phyloP scores from a whole-genome alignment of 2,888 invertebrate species.

The Zele albiditarsus region DNA sequence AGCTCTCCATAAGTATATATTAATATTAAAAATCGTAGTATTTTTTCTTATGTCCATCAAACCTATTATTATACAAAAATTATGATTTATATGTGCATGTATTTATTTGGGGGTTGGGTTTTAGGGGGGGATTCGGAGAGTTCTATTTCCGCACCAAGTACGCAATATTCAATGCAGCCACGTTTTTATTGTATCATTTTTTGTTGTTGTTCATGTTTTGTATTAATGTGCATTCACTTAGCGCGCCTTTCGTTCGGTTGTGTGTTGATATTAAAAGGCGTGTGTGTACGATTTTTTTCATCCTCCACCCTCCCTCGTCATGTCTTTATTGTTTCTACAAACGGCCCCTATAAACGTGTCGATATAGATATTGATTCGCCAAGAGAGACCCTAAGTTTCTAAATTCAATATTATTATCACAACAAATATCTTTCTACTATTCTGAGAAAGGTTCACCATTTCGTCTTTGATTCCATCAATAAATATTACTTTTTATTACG shows the following conservation, averaged over 20 bases:
- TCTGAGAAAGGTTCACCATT: conserved; percentile 58
- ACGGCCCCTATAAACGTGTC: conserved; percentile 52
- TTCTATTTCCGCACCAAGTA: conserved; percentile 29
- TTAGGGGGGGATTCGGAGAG: conserved; percentile 5
- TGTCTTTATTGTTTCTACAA: conserved; percentile 39
- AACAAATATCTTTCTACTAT: conserved; percentile 68
- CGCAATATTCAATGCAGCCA: conserved; percentile 31
- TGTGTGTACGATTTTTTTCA: conserved; percentile 34
- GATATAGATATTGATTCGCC: conserved; percentile 58
- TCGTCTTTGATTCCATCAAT: conserved; percentile 67
- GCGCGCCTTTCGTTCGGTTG: conserved; percentile 30
- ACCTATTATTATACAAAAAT: conserved; percentile 46
- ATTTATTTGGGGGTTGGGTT: conserved; percentile 18
- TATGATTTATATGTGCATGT: conserved; percentile 41
- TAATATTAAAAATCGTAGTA: conserved; percentile 48
- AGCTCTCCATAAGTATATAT: conserved; percentile 50
- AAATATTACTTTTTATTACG: conserved; percentile 61
- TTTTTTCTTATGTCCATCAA: conserved; percentile 37
- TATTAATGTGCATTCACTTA: conserved; percentile 36
- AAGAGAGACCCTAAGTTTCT: conserved; percentile 62
- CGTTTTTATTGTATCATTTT: conserved; percentile 48
- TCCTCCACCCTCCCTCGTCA: conserved; percentile 32
- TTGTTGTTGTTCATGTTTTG: conserved; percentile 33
- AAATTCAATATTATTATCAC: conserved; percentile 71
- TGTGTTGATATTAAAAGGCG: conserved; percentile 41